These are phyloP conservation scores for Brachynemurus nebulosus DNA, from an alignment of 2,888 invertebrate species.

Conservation along the genomic window DNA sequence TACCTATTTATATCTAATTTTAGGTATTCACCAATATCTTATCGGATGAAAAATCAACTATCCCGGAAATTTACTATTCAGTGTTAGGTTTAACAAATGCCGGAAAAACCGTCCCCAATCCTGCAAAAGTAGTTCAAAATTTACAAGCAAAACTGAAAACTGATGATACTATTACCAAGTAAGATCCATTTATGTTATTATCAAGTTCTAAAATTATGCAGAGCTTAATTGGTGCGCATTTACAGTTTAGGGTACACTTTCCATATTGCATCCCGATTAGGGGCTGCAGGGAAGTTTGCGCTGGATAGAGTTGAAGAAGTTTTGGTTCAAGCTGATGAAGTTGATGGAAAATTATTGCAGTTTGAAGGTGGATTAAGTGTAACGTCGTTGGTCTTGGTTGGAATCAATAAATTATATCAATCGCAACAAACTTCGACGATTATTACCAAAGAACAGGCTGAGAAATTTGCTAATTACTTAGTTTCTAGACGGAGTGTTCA, in stretches of 20 bases:
- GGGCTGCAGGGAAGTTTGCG: conserved; percentile 48
- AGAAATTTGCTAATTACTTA: conserved; percentile 84
- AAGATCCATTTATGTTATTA: conserved; percentile 26
- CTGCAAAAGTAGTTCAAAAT: conserved; percentile 54
- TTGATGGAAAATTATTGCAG: conserved; percentile 74
- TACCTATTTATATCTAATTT: no score
- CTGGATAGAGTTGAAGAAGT: conserved; percentile 77
- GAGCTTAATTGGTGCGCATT: no score
- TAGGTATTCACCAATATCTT: conserved; percentile 36
- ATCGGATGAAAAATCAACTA: conserved; percentile 50
- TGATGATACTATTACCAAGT: conserved; percentile 67
- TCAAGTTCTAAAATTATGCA: no score
- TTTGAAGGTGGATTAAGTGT: conserved; percentile 65
- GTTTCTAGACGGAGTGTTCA: conserved; percentile 81
- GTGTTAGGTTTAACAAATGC: conserved; percentile 53
- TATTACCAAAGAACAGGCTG: conserved; percentile 59
- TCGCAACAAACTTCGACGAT: conserved; percentile 51
- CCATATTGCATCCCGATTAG: conserved; percentile 62
- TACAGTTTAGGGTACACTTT: conserved; percentile 72
- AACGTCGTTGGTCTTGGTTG: conserved; percentile 31
- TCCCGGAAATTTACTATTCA: conserved; percentile 61
- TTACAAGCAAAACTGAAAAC: conserved; percentile 66
- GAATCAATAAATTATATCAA: conserved; percentile 46
- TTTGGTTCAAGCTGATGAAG: conserved; percentile 91
- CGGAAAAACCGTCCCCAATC: conserved; percentile 47